These are phyloP conservation scores for Drosophila equinoxialis DNA, from an alignment of 1,140 invertebrate genomes.

Conservation along the genomic window DNA sequence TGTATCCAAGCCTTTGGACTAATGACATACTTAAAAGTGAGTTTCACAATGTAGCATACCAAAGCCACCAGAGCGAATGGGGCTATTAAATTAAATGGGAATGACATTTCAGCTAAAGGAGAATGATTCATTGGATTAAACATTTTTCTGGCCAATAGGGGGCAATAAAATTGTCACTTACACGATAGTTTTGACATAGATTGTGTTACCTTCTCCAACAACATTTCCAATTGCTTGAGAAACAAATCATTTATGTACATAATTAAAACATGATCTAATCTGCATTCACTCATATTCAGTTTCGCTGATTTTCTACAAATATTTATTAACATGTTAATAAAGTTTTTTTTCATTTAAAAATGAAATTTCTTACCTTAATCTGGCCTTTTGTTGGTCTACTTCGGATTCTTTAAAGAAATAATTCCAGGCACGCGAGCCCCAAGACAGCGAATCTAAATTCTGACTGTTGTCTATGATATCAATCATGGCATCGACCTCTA, in stretches of 20 bases:
- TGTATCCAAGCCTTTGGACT: conserved; percentile 63
- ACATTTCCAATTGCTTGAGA: conserved; percentile 57
- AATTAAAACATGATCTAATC: conserved; percentile 69
- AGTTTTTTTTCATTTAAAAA: neutral
- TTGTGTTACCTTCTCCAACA: conserved; percentile 54
- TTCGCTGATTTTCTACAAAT: conserved; percentile 60
- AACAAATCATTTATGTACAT: conserved; percentile 67
- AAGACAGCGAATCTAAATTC: conserved; percentile 15
- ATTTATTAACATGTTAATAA: neutral
- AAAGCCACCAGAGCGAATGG: conserved; percentile 48
- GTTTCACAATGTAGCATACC: conserved; percentile 61
- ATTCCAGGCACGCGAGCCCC: conserved; percentile 19
- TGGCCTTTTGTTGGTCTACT: conserved; percentile 31
- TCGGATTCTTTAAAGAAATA: conserved; percentile 17
- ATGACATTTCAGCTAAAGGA: conserved; percentile 43
- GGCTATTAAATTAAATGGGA: conserved; percentile 58
- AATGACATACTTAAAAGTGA: conserved; percentile 71
- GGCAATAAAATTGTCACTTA: conserved; percentile 30
- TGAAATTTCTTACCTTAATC: conserved; percentile 36
- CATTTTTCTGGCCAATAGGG: too few species aligned
- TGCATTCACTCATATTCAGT: conserved; percentile 53
- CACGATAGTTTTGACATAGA: conserved; percentile 41
- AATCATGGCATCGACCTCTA: conserved; percentile 62
- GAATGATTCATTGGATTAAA: neutral
- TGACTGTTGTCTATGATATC: conserved; percentile 57